phyloP scores from a whole-genome alignment of 2,888 invertebrate genomes.

The Drosophila robusta region DNA sequence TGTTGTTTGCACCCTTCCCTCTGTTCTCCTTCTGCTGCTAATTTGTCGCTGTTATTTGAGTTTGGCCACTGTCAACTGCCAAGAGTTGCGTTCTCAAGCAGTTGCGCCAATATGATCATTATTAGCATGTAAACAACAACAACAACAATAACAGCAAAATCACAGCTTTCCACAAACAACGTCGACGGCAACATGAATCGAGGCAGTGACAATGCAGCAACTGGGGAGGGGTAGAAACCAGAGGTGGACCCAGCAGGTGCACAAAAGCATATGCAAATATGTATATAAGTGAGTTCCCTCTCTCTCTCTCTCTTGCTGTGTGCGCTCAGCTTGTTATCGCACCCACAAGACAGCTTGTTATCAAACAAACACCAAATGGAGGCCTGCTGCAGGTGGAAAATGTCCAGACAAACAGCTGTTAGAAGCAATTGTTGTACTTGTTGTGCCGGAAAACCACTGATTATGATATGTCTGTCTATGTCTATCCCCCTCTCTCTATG shows the following conservation, averaged over 20 bases:
- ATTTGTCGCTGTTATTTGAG: conserved; percentile 66
- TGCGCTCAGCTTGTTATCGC: conserved; percentile 37
- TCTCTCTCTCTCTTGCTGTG: not conserved
- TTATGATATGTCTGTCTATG: conserved; percentile 37
- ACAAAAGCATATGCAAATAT: conserved; percentile 63
- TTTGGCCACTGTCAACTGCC: conserved; percentile 57
- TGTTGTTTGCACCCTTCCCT: conserved; percentile 16
- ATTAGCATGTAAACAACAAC: conserved; percentile 73
- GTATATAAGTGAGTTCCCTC: conserved; percentile 35
- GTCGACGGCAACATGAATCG: conserved; percentile 68
- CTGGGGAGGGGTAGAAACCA: conserved; percentile 1
- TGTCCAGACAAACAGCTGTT: conserved; percentile 43
- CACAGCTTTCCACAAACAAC: conserved; percentile 71
- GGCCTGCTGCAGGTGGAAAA: conserved; percentile 28
- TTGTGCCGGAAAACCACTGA: conserved; percentile 64
- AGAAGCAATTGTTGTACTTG: conserved; percentile 17
- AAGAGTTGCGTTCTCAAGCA: conserved; percentile 55
- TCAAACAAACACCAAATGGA: conserved; percentile 60
- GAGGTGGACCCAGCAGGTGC: conserved; percentile 48
- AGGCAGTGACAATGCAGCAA: conserved; percentile 24
- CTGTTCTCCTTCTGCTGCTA: conserved; percentile 48
- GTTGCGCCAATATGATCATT: conserved; percentile 73
- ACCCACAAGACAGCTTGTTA: conserved; percentile 68
- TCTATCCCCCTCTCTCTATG: not conserved
- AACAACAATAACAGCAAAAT: conserved; percentile 55